Conservation (phyloP, 2,888 invertebrate species). For the Archaeoteleia sp. region DNA sequence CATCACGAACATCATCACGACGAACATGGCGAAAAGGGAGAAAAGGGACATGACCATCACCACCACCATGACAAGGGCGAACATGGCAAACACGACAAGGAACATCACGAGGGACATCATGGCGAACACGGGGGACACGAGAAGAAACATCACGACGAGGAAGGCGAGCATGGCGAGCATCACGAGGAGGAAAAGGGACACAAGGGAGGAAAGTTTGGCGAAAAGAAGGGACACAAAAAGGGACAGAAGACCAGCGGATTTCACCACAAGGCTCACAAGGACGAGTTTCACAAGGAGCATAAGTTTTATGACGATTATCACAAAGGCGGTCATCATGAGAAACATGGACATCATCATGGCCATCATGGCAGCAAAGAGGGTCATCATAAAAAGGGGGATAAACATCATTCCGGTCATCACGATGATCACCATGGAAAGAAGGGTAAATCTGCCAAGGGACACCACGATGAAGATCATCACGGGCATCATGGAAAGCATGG, state of each 20-base stretch:
- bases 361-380: slow-evolving; percentile 87
- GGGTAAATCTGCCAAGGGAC: slow-evolving; percentile 87
- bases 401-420: slow-evolving; percentile 86
- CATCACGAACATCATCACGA: slow-evolving; percentile 76
- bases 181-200: slow-evolving; percentile 86
- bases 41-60: slow-evolving; percentile 75
- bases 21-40: slow-evolving; percentile 76
- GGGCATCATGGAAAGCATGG: slow-evolving; percentile 88
- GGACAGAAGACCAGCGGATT: slow-evolving; percentile 86
- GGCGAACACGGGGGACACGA: slow-evolving; percentile 87
- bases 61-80: slow-evolving; percentile 79
- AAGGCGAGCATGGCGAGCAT: slow-evolving; percentile 85
- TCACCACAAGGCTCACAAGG: slow-evolving; percentile 91
- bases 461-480: slow-evolving; percentile 88
- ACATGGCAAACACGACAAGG: slow-evolving; percentile 85
- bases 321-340: slow-evolving; percentile 88
- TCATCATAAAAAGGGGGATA: slow-evolving; percentile 87
- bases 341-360: slow-evolving; percentile 86
- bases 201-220: slow-evolving; percentile 88
- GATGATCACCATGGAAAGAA: slow-evolving; percentile 88
- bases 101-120: slow-evolving; percentile 86
- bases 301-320: slow-evolving; percentile 93
- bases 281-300: slow-evolving; percentile 90
- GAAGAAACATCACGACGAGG: slow-evolving; percentile 87
- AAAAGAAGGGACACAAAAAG: slow-evolving; percentile 85